phyloP scores from a whole-genome alignment of 2,888 invertebrate genomes.

The Drosophila rellima region DNA sequence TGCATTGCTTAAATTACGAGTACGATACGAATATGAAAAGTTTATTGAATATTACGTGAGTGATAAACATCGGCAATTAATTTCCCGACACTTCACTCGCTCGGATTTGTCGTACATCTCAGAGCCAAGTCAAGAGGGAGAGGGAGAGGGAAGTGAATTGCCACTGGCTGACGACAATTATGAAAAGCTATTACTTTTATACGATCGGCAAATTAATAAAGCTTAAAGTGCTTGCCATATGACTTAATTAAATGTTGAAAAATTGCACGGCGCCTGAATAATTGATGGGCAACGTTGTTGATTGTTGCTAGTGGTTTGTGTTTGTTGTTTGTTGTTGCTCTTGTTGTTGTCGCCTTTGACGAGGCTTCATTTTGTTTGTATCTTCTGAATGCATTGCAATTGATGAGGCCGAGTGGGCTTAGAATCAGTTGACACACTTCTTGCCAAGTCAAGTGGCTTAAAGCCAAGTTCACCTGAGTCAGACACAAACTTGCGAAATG shows the following conservation, averaged over 20 bases:
- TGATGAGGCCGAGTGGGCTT: conserved; percentile 29
- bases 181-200: conserved; percentile 57
- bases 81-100: conserved; percentile 37
- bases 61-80: conserved; percentile 77
- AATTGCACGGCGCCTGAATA: conserved; percentile 60
- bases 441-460: conserved; percentile 4
- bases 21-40: conserved; percentile 38
- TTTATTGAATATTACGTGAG: conserved; percentile 55
- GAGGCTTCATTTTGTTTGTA: conserved; percentile 1
- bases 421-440: conserved; percentile 17
- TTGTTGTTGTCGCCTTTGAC: not conserved
- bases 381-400: conserved; percentile 22
- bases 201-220: conserved; percentile 74
- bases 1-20: conserved; percentile 34
- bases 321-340: conserved; percentile 1
- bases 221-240: conserved; percentile 69
- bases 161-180: conserved; percentile 52
- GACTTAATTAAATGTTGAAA: conserved; percentile 78
- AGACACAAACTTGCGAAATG: not conserved
- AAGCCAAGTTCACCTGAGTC: not conserved
- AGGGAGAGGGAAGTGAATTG: not conserved
- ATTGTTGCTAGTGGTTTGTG: not conserved
- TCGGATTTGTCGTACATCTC: conserved; percentile 57
- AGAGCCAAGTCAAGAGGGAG: conserved; percentile 30
- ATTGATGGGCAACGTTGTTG: conserved; percentile 51